phyloP scores from a whole-genome alignment of 2,888 invertebrate genomes.

The Dastarcus helophoroides region DNA sequence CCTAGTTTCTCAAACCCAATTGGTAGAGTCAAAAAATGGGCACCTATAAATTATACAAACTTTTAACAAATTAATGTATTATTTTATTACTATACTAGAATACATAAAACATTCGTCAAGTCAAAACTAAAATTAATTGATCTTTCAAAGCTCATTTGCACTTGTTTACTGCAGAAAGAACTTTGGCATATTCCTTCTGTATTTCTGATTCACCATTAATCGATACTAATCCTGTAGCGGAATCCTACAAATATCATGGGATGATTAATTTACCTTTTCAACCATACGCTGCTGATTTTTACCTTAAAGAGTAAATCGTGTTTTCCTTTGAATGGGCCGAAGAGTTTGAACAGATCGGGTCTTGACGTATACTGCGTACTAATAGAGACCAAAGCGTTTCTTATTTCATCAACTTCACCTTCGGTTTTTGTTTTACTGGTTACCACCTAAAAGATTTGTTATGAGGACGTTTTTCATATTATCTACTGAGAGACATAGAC shows the following conservation, averaged over 20 bases:
- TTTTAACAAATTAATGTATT: no score
- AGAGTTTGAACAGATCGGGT: slow-evolving; percentile 52
- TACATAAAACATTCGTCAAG: no score
- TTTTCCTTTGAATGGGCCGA: slow-evolving; percentile 46
- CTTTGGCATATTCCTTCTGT: slow-evolving; percentile 22
- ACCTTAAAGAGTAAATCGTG: slow-evolving; percentile 45
- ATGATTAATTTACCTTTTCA: no score
- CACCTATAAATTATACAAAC: no score
- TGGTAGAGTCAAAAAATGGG: no score
- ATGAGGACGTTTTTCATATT: no score
- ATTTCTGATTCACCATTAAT: slow-evolving; percentile 25
- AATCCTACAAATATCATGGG: slow-evolving; percentile 31
- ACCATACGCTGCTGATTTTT: slow-evolving; percentile 11
- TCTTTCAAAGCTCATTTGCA: no score
- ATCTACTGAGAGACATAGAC: no score
- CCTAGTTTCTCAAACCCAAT: no score
- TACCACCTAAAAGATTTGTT: slow-evolving; percentile 31
- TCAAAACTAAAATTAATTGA: no score
- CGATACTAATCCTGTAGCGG: slow-evolving; percentile 36
- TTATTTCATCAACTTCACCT: slow-evolving; percentile 43
- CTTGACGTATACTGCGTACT: slow-evolving; percentile 44
- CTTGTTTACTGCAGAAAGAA: slow-evolving; percentile 19
- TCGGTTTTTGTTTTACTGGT: slow-evolving; percentile 33
- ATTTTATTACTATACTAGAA: no score
- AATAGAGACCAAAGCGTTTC: slow-evolving; percentile 49